Conservation (phyloP, 2,888 invertebrate genomes). For the Amblyjoppa fuscipennis region DNA sequence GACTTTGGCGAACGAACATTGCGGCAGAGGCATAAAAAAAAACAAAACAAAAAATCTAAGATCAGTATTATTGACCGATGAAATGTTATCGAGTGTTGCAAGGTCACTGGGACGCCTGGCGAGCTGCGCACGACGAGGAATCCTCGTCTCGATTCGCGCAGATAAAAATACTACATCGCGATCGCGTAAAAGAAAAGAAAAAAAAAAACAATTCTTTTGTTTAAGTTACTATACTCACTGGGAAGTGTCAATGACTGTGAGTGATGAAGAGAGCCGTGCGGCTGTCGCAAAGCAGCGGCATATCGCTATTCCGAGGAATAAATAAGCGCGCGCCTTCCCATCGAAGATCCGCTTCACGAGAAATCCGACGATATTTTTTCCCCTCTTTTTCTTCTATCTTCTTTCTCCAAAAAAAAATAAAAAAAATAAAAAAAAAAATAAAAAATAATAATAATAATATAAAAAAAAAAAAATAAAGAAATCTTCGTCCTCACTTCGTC, state of each 20-base stretch:
- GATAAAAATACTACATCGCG: slow-evolving; percentile 31
- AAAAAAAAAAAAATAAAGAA: neutral
- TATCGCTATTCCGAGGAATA: slow-evolving; percentile 68
- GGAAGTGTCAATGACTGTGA: slow-evolving; percentile 74
- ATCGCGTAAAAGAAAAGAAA: neutral
- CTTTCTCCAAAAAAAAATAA: no score
- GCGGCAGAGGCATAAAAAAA: neutral
- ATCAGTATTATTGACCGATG: neutral
- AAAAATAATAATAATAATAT: no score
- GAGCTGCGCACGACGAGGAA: neutral
- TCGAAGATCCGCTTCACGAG: slow-evolving; percentile 53
- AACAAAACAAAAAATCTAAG: neutral
- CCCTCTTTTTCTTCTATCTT: slow-evolving; percentile 15
- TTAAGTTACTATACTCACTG: slow-evolving; percentile 70
- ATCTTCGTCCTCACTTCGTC: slow-evolving; percentile 16
- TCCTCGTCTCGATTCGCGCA: neutral
- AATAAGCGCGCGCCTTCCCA: slow-evolving; percentile 51
- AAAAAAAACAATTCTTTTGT: neutral
- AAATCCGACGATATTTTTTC: neutral
- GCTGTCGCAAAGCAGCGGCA: slow-evolving; percentile 72
- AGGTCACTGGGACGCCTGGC: neutral
- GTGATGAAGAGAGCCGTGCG: slow-evolving; percentile 65
- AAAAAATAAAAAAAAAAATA: no score
- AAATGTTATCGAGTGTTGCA: neutral
- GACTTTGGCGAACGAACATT: no score